Conservation (phyloP, 2,888 invertebrate species). For the Diogma glabrata region DNA sequence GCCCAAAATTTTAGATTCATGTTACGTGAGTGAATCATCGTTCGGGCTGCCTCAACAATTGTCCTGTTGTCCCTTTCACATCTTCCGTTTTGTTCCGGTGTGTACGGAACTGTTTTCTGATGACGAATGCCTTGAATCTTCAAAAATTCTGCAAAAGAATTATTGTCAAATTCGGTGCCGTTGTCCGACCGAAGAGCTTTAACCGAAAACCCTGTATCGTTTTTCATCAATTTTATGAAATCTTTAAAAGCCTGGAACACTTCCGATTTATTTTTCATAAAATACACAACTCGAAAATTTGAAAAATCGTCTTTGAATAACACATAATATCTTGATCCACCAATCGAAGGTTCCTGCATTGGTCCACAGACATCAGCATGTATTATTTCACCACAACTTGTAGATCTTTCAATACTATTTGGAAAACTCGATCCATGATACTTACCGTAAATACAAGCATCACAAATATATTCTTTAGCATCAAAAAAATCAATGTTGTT, state of each 20-base stretch:
- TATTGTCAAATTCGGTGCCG: constrained; percentile 12
- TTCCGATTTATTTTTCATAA: constrained; percentile 19
- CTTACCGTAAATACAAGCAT: constrained; percentile 15
- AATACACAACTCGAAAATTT: constrained; percentile 18
- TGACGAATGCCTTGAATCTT: constrained; percentile 13
- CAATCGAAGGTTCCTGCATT: constrained; percentile 17
- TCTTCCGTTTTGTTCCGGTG: constrained; percentile 18
- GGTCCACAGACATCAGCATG: constrained; percentile 20
- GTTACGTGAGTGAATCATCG: constrained; percentile 17
- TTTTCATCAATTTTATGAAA: background rate
- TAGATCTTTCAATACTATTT: constrained; percentile 11
- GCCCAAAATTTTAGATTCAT: constrained; percentile 16
- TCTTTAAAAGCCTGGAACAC: constrained; percentile 15
- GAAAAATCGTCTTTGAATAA: constrained; percentile 19
- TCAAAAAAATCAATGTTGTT: constrained; percentile 10
- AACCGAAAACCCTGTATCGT: constrained; percentile 9
- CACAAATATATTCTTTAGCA: constrained; percentile 13
- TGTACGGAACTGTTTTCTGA: constrained; percentile 16
- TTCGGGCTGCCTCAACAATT: constrained; percentile 10
- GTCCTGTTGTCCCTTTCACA: background rate
- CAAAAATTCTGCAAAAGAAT: constrained; percentile 10
- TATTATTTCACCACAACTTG: constrained; percentile 15
- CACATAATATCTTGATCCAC: constrained; percentile 20
- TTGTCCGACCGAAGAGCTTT: constrained; percentile 7
- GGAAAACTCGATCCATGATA: constrained; percentile 15